These are phyloP conservation scores for Zapornia atra DNA, from an alignment of 2,113 vertebrate species.

Conservation along the genomic window DNA sequence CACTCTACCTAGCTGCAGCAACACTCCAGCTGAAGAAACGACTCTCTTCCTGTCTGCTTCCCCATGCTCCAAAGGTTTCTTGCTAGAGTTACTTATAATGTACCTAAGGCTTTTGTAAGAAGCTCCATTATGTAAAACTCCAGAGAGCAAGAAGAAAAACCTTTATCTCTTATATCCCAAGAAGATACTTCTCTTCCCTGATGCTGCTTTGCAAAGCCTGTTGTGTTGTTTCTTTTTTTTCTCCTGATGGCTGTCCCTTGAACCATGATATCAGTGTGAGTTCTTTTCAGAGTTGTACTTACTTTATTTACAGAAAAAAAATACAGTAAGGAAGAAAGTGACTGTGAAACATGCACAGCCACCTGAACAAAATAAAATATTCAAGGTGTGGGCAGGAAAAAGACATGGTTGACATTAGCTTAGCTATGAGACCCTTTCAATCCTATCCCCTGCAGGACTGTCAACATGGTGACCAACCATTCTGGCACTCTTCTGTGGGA, in stretches of 20 bases:
- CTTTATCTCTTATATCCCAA: neutral
- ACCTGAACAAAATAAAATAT: neutral
- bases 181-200: neutral
- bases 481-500: neutral
- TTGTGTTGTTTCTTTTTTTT: neutral
- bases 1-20: neutral
- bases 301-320: neutral
- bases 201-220: neutral
- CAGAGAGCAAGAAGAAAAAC: neutral
- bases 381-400: neutral
- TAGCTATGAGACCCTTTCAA: neutral
- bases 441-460: neutral
- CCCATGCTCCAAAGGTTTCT: neutral
- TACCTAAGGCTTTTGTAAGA: neutral
- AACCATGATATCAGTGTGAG: neutral
- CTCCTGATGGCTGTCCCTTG: neutral
- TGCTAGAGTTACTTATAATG: accelerated
- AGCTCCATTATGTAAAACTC: neutral
- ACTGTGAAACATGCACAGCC: neutral
- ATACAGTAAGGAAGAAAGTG: neutral
- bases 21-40: neutral
- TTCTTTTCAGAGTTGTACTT: neutral
- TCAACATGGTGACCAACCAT: neutral
- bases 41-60: neutral
- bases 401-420: neutral